phyloP scores from a whole-genome alignment of 2,888 invertebrate genomes.

The Poecilobothrus nobilitatus region DNA sequence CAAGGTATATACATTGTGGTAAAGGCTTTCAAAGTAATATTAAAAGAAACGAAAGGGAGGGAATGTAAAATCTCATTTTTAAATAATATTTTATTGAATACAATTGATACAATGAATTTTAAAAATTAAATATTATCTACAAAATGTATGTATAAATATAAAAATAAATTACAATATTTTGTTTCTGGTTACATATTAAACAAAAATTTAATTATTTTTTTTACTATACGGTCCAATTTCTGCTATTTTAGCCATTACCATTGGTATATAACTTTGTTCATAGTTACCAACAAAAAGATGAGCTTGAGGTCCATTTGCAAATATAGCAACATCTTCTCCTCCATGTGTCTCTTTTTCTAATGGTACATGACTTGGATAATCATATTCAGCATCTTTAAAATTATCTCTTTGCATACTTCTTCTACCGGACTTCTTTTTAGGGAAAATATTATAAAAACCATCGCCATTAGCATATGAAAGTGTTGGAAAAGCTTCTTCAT shows the following conservation, averaged over 20 bases:
- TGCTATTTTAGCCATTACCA: constrained; percentile 60
- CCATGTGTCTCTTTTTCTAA: constrained; percentile 59
- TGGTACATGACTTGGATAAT: constrained; percentile 56
- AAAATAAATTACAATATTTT: no score
- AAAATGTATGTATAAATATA: no score
- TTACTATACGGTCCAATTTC: constrained; percentile 54
- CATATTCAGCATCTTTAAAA: constrained; percentile 29
- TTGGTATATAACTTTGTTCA: constrained; percentile 68
- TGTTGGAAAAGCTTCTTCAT: constrained; percentile 56
- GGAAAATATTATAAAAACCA: constrained; percentile 43
- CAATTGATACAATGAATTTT: no score
- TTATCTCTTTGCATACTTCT: constrained; percentile 26
- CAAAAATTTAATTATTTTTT: no score
- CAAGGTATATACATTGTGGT: no score
- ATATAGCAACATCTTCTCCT: constrained; percentile 70
- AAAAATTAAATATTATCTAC: no score
- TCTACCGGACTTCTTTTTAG: constrained; percentile 18
- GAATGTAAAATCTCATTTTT: no score
- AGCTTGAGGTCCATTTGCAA: constrained; percentile 65
- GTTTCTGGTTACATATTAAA: no score
- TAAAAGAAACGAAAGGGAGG: no score
- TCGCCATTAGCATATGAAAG: constrained; percentile 69
- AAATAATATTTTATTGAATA: no score
- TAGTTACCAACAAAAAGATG: constrained; percentile 69
- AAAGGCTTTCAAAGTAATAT: no score